Percentiles rank a stretch among this genome's conserved stretches.
Conservation (phyloP, 2,888 invertebrate species). For the Cloeon dipterum region DNA sequence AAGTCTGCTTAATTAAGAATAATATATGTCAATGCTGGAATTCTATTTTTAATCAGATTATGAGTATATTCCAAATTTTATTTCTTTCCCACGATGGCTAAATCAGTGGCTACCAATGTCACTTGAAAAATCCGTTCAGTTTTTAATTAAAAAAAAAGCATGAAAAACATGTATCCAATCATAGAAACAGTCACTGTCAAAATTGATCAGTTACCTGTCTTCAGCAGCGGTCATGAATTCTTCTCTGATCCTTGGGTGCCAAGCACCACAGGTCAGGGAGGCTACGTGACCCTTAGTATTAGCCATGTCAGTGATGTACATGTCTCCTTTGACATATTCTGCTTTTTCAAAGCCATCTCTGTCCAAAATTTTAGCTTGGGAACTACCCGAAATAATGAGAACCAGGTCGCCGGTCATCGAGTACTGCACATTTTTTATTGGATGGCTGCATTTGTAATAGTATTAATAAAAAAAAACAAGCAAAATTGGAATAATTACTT, state of each 20-base stretch:
- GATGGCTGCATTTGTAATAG: constrained; percentile 53
- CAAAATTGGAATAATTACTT: constrained; percentile 18
- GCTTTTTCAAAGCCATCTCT: constrained; percentile 83
- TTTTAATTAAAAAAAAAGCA: too few relatives aligned
- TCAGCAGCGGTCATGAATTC: constrained; percentile 89
- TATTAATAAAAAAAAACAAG: constrained; percentile 1
- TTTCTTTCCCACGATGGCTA: too few relatives aligned
- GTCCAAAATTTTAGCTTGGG: constrained; percentile 69
- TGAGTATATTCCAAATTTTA: too few relatives aligned
- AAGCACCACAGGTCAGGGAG: constrained; percentile 67
- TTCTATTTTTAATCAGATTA: neutral
- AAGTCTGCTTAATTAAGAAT: too few relatives aligned
- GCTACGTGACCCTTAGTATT: constrained; percentile 88
- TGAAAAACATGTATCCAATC: too few relatives aligned
- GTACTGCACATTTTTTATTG: constrained; percentile 73
- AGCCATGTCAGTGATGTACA: constrained; percentile 86
- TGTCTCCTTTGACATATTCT: constrained; percentile 87
- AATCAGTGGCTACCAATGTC: too few relatives aligned
- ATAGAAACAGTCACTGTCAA: too few relatives aligned
- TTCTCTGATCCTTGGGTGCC: constrained; percentile 77
- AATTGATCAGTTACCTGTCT: constrained; percentile 67
- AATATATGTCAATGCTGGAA: too few relatives aligned
- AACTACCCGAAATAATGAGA: constrained; percentile 75
- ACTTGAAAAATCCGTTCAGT: too few relatives aligned
- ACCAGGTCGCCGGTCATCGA: constrained; percentile 86